Percentiles rank a stretch among this genome's conserved stretches.
Conservation (phyloP, 2,888 invertebrate species). For the Phortica magna region DNA sequence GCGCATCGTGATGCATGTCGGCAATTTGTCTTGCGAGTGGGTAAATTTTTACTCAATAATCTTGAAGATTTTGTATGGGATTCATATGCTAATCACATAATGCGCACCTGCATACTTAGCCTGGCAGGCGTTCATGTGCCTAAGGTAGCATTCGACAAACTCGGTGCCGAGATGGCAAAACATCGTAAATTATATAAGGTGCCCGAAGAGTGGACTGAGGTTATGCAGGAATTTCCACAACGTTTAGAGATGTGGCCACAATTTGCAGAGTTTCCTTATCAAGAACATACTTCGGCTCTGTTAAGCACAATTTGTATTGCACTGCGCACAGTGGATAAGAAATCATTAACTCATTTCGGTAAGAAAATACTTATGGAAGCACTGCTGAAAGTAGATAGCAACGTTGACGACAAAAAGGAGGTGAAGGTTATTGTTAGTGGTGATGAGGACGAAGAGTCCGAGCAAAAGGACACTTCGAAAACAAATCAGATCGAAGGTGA, state of each 20-base stretch:
- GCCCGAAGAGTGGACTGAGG: conserved; percentile 81
- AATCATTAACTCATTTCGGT: conserved; percentile 82
- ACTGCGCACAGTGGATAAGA: conserved; percentile 81
- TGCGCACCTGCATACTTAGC: conserved; percentile 85
- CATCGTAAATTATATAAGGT: conserved; percentile 76
- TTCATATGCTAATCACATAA: conserved; percentile 86
- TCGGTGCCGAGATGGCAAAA: conserved; percentile 69
- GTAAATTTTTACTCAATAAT: conserved; percentile 89
- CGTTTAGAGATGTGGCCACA: conserved; percentile 87
- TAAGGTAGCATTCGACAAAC: conserved; percentile 79
- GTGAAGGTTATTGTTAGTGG: conserved; percentile 65
- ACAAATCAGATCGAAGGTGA: conserved; percentile 9
- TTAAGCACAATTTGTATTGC: conserved; percentile 81
- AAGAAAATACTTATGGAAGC: conserved; percentile 82
- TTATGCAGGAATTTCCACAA: conserved; percentile 83
- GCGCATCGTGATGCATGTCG: conserved; percentile 81
- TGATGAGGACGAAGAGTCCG: conserved; percentile 50
- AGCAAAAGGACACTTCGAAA: conserved; percentile 43
- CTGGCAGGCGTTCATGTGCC: conserved; percentile 83
- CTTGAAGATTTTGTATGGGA: conserved; percentile 91
- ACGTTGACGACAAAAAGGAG: conserved; percentile 55
- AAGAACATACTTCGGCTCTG: conserved; percentile 85
- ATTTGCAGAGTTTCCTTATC: conserved; percentile 84
- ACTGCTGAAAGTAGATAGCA: conserved; percentile 58
- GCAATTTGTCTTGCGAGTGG: conserved; percentile 84